Evolutionary conservation across 2,797 vertebrate species (phyloP).

Genomic region (Taeniopygia guttata): DNA sequence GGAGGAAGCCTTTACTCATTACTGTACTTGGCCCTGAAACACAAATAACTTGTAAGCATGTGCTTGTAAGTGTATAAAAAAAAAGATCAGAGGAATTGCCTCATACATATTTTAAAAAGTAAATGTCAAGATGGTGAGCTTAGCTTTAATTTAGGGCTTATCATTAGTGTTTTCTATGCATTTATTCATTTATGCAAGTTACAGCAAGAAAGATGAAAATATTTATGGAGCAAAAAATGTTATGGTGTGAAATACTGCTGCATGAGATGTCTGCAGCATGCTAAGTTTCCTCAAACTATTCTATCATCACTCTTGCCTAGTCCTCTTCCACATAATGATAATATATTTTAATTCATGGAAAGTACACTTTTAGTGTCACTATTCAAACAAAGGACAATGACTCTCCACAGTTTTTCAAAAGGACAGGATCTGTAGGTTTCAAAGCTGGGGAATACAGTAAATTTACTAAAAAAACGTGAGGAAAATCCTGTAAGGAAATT

Average conservation of each 20-base stretch:
- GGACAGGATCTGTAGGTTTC: neutral
- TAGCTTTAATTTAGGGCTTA: constrained; percentile 38
- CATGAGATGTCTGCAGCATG: neutral
- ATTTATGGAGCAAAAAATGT: constrained; percentile 6
- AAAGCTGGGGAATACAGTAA: neutral
- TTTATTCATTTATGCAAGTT: constrained; percentile 59
- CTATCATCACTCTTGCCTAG: neutral
- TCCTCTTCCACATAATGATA: neutral
- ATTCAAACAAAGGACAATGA: neutral
- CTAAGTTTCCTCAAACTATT: neutral
- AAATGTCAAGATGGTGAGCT: constrained; percentile 25
- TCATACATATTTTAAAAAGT: constrained; percentile 54
- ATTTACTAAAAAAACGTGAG: neutral
- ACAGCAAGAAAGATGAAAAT: constrained; percentile 32
- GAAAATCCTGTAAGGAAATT: neutral
- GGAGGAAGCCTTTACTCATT: neutral
- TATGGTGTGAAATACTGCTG: neutral
- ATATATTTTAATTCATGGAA: neutral
- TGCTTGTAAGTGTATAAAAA: neutral
- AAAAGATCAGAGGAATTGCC: constrained; percentile 34
- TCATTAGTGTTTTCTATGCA: constrained; percentile 36
- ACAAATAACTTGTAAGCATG: neutral
- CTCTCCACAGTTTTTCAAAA: neutral
- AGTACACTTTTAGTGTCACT: neutral
- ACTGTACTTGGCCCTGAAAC: neutral